Evolutionary conservation across 2,797 vertebrate species (phyloP).

Genomic region (Chiroxiphia lanceolata): DNA sequence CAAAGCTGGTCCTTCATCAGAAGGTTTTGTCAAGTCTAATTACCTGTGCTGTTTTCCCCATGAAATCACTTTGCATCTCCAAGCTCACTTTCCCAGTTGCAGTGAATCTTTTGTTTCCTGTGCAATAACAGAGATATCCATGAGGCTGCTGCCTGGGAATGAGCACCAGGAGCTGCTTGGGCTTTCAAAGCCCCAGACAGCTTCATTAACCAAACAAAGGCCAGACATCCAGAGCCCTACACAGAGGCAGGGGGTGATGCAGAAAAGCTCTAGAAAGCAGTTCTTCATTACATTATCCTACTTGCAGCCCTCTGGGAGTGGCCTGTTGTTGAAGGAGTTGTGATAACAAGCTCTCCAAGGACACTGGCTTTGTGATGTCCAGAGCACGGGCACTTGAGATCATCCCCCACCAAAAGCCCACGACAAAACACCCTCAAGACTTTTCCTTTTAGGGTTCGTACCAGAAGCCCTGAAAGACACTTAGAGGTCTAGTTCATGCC

Average conservation of each 20-base stretch:
- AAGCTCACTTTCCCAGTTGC: neutral
- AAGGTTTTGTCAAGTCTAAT: neutral
- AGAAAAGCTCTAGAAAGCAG: neutral
- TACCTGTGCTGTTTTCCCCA: neutral
- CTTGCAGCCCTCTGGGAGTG: neutral
- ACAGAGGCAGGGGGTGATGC: neutral
- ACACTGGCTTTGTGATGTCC: neutral
- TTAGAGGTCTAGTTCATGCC: neutral
- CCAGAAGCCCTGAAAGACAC: neutral
- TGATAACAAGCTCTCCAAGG: conserved; percentile 26
- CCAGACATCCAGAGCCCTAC: neutral
- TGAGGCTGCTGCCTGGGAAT: neutral
- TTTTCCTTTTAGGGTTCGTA: neutral
- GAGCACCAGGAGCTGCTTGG: neutral
- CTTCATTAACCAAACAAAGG: conserved; percentile 3
- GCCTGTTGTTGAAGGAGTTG: neutral
- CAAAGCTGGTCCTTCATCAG: neutral
- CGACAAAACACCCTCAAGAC: neutral
- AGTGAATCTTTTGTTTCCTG: neutral
- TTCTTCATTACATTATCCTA: neutral
- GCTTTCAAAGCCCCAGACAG: neutral
- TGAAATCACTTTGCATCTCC: neutral
- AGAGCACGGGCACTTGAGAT: neutral
- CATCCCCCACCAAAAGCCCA: neutral
- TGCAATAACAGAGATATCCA: neutral